These are phyloP conservation scores for Listrodromus nycthemerus DNA, from an alignment of 2,888 invertebrate species.

Conservation along the genomic window DNA sequence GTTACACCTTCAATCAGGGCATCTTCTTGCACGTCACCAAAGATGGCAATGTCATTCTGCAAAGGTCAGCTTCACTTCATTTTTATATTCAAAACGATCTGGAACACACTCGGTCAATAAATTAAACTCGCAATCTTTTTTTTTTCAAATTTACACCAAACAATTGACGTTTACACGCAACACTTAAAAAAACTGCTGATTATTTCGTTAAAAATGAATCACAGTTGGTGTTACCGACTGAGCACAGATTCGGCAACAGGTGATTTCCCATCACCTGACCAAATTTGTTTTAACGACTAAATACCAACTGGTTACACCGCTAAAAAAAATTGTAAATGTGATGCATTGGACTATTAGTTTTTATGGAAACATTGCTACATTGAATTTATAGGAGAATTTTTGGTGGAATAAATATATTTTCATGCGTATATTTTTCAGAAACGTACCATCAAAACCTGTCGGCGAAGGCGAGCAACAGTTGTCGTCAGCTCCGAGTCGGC, in stretches of 20 bases:
- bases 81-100: not conserved
- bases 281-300: too few species aligned
- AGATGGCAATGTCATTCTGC: slow-evolving; percentile 87
- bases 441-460: slow-evolving; percentile 81
- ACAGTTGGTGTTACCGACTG: too few species aligned
- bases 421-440: slow-evolving; percentile 63
- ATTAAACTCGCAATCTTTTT: not conserved
- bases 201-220: too few species aligned
- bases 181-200: too few species aligned
- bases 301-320: too few species aligned
- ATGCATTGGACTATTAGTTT: too few species aligned
- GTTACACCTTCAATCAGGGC: slow-evolving; percentile 90
- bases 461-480: slow-evolving; percentile 78
- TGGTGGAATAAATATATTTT: not conserved
- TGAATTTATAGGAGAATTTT: not conserved
- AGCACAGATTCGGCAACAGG: too few species aligned
- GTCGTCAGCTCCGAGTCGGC: slow-evolving; percentile 71
- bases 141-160: too few species aligned
- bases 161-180: too few species aligned
- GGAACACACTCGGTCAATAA: not conserved
- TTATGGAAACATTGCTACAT: too few species aligned
- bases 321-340: not conserved
- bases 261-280: too few species aligned
- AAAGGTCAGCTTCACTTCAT: slow-evolving; percentile 72
- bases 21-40: slow-evolving; percentile 89